Evolutionary conservation across 2,797 vertebrate genomes (phyloP).

Genomic region (Petrocephalus sullivani): DNA sequence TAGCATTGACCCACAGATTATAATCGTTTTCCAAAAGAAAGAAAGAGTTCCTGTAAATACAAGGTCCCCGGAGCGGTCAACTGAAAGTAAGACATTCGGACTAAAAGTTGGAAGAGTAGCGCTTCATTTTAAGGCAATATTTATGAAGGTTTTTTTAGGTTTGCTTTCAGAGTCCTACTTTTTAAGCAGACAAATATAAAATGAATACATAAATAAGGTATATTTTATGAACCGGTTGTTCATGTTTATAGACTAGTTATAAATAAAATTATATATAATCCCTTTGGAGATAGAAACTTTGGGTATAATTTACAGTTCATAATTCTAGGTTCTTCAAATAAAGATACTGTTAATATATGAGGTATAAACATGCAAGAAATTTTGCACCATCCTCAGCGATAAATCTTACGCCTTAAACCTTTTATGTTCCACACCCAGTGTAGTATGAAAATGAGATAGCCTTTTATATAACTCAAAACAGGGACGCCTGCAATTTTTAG

Average conservation of each 20-base stretch:
- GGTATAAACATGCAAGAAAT: not conserved
- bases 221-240: not conserved
- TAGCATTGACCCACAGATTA: not conserved
- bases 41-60: not conserved
- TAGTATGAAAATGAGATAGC: not conserved
- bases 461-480: not conserved
- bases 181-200: not conserved
- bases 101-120: not conserved
- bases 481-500: not conserved
- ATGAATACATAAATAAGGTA: not conserved
- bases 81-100: not conserved
- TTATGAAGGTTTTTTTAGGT: not conserved
- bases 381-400: not conserved
- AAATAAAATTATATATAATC: conserved; percentile 6
- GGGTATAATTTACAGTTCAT: not conserved
- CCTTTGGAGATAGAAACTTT: not conserved
- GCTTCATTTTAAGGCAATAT: not conserved
- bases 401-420: not conserved
- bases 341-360: not conserved
- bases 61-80: not conserved
- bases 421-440: not conserved
- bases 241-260: not conserved
- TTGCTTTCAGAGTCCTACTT: conserved; percentile 3
- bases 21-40: not conserved
- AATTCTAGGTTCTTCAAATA: not conserved